A percentile compares a stretch with the other conserved stretches of the same genome.
Evolutionary conservation across 1,140 invertebrate genomes (phyloP).

Genomic region (Grapholita molesta): DNA sequence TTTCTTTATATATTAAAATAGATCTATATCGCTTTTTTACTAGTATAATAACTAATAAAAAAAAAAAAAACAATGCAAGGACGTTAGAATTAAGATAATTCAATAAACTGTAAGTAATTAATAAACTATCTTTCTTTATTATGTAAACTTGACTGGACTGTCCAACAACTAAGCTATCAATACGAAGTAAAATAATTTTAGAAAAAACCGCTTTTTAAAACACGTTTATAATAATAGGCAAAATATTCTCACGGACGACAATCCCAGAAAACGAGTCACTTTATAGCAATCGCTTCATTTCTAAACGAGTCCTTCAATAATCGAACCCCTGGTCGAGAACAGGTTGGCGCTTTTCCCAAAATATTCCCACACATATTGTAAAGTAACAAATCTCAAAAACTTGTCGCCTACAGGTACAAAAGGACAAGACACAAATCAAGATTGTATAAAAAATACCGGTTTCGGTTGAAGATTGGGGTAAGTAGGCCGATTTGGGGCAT

Average conservation of each 20-base stretch:
- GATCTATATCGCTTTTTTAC: too few species aligned
- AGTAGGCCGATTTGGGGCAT: background rate
- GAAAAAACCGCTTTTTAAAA: background rate
- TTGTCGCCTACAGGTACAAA: constrained; percentile 28
- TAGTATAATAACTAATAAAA: too few species aligned
- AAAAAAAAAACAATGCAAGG: too few species aligned
- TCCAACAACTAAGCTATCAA: too few species aligned
- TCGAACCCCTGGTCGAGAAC: constrained; percentile 28
- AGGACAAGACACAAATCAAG: constrained; percentile 27
- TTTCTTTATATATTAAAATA: too few species aligned
- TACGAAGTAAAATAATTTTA: too few species aligned
- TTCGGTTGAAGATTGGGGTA: constrained; percentile 12
- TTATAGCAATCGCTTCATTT: constrained; percentile 15
- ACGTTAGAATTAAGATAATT: too few species aligned
- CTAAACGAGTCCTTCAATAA: constrained; percentile 39
- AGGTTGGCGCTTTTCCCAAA: constrained; percentile 33
- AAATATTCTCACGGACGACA: background rate
- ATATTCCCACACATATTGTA: constrained; percentile 39
- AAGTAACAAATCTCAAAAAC: constrained; percentile 35
- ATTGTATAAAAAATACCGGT: constrained; percentile 26
- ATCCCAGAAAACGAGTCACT: background rate
- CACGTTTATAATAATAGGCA: background rate
- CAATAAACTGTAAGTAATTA: too few species aligned
- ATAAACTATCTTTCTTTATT: too few species aligned
- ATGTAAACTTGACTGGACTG: too few species aligned